Base-by-base conservation (phyloP, 1,140 invertebrate species). In the Macrotrachela quadricornifera region DNA sequence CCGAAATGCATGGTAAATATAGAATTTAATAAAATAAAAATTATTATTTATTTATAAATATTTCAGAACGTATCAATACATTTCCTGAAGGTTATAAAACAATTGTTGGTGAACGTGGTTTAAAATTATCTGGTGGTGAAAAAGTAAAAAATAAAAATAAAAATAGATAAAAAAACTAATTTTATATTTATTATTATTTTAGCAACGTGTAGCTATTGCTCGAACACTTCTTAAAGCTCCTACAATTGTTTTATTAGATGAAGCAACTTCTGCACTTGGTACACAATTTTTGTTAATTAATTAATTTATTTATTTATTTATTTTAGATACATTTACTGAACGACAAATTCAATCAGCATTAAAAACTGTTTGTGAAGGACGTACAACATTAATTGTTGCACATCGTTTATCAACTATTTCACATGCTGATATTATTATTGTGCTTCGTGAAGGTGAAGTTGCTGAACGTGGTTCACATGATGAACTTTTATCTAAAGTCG, bases 1-100 rank as follows among this genome's bases (percentile, higher is more conserved):
- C 91, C 0, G 85, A 94, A 61, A 94, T 96, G 61, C 90, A 95
- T 64, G 80, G 88, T 37, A 79, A 78, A 64, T 92, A 95, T 58
- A 64, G 85, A 6, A 8, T 30, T 30, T 30, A 2, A 8, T 4
- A 8, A 30, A 4, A 8, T 4, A 4, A 30, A 4, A 30, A 30
- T 30, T 30, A 30, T 2, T 30, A 30, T 30, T 8, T 4, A 30
- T 30, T 8, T 30, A 30, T 30, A 30, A n/a, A n/a, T n/a, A n/a
- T n/a, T 30, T 30, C 8, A 30, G 21, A 30, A 4, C 21, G 21
- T 4, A 30, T 30, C 8, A 30, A 30, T 30, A 77, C 78, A 41
- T 92, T 95, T 66, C 87, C 87, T 10, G 81, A 90, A 51, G 75
- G 77, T 67, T 68, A 68, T 57, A 61, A 64, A 10, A 68, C 65